Evolutionary conservation across 2,797 vertebrate genomes (phyloP).

Genomic region (Schizopygopsis pylzovi): DNA sequence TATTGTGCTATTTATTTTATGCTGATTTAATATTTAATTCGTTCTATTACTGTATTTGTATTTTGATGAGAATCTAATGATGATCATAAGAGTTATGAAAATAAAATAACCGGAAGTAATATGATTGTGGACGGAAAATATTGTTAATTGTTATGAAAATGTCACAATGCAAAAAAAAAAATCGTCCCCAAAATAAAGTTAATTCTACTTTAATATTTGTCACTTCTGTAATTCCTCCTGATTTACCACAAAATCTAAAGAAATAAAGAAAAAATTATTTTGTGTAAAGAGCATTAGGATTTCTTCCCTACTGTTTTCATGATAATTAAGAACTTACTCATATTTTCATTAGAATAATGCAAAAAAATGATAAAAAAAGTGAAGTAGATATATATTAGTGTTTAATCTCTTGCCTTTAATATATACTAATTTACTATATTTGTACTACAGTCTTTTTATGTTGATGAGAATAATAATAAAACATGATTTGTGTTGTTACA

Average conservation of each 20-base stretch:
- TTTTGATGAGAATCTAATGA: neutral
- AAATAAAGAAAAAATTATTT: neutral
- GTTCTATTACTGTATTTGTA: neutral
- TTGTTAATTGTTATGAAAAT: neutral
- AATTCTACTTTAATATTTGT: neutral
- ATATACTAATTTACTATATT: neutral
- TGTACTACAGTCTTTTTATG: no score
- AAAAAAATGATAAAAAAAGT: neutral
- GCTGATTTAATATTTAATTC: neutral
- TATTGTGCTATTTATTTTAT: neutral
- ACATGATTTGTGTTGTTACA: neutral
- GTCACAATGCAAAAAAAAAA: neutral
- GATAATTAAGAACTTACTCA: no score
- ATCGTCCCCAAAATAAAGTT: neutral
- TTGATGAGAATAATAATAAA: neutral
- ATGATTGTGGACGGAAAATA: neutral
- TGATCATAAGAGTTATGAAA: no score
- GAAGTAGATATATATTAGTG: no score
- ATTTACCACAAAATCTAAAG: neutral
- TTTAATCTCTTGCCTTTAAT: neutral
- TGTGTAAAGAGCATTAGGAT: no score
- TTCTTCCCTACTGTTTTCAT: no score
- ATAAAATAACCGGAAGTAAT: neutral
- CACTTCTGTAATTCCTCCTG: neutral
- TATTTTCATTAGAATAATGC: neutral